Evolutionary conservation across 2,113 vertebrate species (phyloP).

Genomic region (Addax nasomaculatus): DNA sequence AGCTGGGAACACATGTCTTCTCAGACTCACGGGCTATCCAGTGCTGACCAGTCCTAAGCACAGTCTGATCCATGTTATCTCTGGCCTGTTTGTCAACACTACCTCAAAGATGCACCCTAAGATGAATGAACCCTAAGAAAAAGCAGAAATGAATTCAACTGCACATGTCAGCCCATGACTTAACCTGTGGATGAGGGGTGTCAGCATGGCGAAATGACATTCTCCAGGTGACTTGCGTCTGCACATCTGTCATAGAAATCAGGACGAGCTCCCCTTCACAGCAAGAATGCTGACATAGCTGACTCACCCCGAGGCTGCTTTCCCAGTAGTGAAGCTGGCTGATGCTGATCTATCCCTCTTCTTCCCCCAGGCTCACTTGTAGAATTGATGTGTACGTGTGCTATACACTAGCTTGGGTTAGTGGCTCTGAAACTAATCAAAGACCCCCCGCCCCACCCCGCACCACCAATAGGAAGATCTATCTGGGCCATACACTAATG

Average conservation of each 20-base stretch:
- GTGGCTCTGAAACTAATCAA: background rate
- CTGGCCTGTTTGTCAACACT: background rate
- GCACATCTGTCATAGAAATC: background rate
- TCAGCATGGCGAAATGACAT: background rate
- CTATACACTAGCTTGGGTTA: background rate
- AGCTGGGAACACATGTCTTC: background rate
- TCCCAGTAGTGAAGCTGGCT: background rate
- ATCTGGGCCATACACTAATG: background rate
- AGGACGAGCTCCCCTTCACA: background rate
- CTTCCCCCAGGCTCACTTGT: background rate
- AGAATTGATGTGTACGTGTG: background rate
- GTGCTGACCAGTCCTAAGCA: background rate
- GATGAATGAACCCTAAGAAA: background rate
- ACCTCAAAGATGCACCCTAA: background rate
- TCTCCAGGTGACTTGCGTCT: background rate
- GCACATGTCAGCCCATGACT: background rate
- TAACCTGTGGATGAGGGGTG: background rate
- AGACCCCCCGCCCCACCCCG: fast-evolving
- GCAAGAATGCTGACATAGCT: background rate
- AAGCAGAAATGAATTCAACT: background rate
- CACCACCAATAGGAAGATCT: background rate
- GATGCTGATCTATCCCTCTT: background rate
- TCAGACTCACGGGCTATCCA: background rate
- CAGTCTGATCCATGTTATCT: background rate
- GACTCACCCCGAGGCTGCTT: background rate